These are phyloP conservation scores for Gymnothorax reevesii DNA, from an alignment of 2,797 vertebrate genomes.

Conservation along the genomic window DNA sequence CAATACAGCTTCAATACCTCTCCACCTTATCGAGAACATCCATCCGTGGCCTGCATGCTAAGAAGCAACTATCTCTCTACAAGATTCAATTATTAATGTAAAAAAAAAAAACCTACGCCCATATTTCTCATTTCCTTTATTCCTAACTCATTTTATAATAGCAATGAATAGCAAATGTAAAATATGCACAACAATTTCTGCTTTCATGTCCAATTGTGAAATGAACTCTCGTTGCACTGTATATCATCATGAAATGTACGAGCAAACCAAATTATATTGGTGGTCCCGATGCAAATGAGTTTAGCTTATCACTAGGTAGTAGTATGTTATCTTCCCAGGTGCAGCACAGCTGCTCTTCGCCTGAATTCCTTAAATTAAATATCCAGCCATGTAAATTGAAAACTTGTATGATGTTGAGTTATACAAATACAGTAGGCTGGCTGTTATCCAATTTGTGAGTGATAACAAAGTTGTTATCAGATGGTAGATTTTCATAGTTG, in stretches of 20 bases:
- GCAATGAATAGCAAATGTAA: not conserved
- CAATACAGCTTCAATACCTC: not conserved
- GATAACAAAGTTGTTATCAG: not conserved
- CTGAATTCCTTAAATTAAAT: slow-evolving; percentile 1
- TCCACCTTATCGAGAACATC: not conserved
- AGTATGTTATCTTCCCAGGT: not conserved
- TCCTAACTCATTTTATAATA: not conserved
- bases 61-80: not conserved
- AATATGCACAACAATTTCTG: not conserved
- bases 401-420: not conserved
- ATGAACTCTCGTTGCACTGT: not conserved
- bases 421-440: not conserved
- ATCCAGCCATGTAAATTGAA: not conserved
- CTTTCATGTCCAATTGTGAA: not conserved
- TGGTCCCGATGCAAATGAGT: not conserved
- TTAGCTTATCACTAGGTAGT: not conserved
- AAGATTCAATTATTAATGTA: not conserved
- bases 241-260: not conserved
- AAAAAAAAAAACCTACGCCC: not conserved
- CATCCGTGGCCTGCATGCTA: not conserved
- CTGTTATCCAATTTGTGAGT: not conserved
- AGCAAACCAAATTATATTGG: not conserved
- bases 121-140: not conserved
- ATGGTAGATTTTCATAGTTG: not conserved
- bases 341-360: not conserved